Percentiles rank a stretch among this genome's conserved stretches.
Evolutionary conservation across 2,888 invertebrate species (phyloP).

Genomic region (Xylophagus ater): DNA sequence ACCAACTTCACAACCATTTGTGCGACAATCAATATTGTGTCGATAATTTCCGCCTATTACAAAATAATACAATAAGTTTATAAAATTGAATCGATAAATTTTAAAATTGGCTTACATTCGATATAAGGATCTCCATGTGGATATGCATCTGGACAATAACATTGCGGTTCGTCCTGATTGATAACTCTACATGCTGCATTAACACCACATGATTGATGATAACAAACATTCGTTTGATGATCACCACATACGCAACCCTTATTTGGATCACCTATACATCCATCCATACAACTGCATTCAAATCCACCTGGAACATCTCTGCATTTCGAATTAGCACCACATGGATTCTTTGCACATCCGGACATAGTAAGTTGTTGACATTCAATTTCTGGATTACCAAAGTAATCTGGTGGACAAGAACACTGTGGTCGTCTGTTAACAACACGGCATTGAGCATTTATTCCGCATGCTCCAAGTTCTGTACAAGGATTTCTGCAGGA

Average conservation of each 20-base stretch:
- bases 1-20: conserved; percentile 71
- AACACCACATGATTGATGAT: conserved; percentile 64
- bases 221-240: conserved; percentile 58
- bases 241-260: conserved; percentile 68
- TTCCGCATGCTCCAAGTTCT: conserved; percentile 63
- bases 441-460: conserved; percentile 75
- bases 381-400: conserved; percentile 57
- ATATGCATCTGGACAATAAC: conserved; percentile 72
- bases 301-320: conserved; percentile 64
- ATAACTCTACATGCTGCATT: conserved; percentile 70
- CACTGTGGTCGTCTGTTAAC: conserved; percentile 65
- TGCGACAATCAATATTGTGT: conserved; percentile 74
- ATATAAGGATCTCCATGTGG: conserved; percentile 76
- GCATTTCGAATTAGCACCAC: conserved; percentile 74
- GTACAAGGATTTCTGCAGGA: conserved; percentile 77
- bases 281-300: conserved; percentile 69
- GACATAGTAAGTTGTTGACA: conserved; percentile 58
- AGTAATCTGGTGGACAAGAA: conserved; percentile 61
- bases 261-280: conserved; percentile 72
- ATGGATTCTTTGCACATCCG: conserved; percentile 69
- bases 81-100: neutral
- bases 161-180: conserved; percentile 56
- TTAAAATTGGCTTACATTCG: conserved; percentile 56
- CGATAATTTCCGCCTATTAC: too few species aligned
- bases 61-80: too few species aligned